Evolutionary conservation across 1,140 invertebrate genomes (phyloP).

Genomic region (Yoshiicerus persimilis): DNA sequence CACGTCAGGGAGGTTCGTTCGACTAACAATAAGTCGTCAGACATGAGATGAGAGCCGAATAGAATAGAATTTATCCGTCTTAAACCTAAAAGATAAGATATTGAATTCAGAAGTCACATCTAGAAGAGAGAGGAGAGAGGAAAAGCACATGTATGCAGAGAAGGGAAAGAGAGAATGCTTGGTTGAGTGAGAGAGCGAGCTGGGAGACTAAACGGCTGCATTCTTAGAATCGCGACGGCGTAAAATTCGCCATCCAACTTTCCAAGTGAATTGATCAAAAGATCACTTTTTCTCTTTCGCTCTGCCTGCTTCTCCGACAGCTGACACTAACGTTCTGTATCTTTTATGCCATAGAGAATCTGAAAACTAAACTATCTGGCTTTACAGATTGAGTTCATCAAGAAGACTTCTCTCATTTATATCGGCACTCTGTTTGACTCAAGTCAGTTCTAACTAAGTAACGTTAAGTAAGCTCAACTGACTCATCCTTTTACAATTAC

Average conservation of each 20-base stretch:
- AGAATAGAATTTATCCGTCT: not conserved
- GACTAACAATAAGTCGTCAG: not conserved
- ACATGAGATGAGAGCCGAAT: not conserved
- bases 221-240: constrained; percentile 20
- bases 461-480: not conserved
- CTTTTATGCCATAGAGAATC: not conserved
- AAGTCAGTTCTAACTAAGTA: not conserved
- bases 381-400: constrained; percentile 22
- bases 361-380: not conserved
- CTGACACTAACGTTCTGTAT: constrained; percentile 17
- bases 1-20: not conserved
- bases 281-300: constrained; percentile 25
- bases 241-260: constrained; percentile 28
- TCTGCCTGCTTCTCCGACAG: not conserved
- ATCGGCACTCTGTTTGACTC: not conserved
- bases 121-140: not conserved
- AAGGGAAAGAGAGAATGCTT: not conserved
- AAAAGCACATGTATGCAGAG: not conserved
- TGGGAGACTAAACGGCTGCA: constrained; percentile 12
- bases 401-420: constrained; percentile 8
- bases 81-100: not conserved
- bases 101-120: not conserved
- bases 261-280: constrained; percentile 29
- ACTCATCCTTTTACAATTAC: not conserved
- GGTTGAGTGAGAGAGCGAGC: not conserved